phyloP scores from a whole-genome alignment of 2,888 invertebrate species.

The Cerceris ruficornis region DNA sequence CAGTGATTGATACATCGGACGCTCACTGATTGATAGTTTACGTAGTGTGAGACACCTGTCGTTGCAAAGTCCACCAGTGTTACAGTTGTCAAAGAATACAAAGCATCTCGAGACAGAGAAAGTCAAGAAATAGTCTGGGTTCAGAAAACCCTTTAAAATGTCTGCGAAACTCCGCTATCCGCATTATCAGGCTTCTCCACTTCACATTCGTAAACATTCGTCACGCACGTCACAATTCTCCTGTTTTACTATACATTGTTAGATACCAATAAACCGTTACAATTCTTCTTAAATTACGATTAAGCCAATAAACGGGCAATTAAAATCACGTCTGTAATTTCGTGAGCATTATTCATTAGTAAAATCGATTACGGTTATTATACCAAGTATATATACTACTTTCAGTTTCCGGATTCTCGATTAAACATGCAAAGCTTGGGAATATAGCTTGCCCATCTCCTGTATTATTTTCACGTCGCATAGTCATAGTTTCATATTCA shows the following conservation, averaged over 20 bases:
- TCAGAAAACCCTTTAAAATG: slow-evolving; percentile 64
- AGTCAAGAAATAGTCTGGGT: slow-evolving; percentile 6
- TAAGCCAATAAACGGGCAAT: neutral
- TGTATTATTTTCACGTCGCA: too few species aligned
- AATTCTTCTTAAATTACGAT: neutral
- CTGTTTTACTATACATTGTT: neutral
- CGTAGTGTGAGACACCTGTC: neutral
- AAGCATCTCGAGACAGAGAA: slow-evolving; percentile 11
- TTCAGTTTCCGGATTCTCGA: too few species aligned
- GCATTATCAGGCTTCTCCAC: slow-evolving; percentile 73
- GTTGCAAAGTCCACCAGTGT: neutral
- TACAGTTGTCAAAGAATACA: neutral
- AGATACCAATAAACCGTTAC: slow-evolving; percentile 3
- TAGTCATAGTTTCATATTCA: too few species aligned
- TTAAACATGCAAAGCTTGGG: too few species aligned
- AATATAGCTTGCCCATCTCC: too few species aligned
- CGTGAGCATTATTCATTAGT: neutral
- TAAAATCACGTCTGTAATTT: neutral
- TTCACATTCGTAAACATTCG: slow-evolving; percentile 78
- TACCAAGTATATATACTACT: too few species aligned
- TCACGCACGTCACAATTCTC: slow-evolving; percentile 52
- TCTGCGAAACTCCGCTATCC: slow-evolving; percentile 66
- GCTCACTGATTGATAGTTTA: neutral
- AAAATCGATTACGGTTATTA: neutral
- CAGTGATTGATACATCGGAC: neutral